Conservation (phyloP, 1,140 invertebrate genomes). For the Drosophila arawakana region DNA sequence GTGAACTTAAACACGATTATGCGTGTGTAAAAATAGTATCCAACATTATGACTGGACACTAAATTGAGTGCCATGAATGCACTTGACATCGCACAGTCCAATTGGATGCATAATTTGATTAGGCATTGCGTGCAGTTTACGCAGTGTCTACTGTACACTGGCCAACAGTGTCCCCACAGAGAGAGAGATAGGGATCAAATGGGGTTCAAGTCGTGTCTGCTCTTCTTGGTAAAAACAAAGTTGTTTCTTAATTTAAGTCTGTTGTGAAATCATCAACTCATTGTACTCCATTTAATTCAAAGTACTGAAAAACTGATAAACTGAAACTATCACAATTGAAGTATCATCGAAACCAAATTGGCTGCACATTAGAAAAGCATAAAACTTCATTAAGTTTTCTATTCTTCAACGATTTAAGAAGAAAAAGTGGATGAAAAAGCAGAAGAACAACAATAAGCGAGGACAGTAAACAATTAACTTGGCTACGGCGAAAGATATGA, state of each 20-base stretch:
- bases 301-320: background rate
- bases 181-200: slow-evolving; percentile 22
- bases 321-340: slow-evolving; percentile 63
- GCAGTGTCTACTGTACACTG: background rate
- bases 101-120: slow-evolving; percentile 49
- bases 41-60: slow-evolving; percentile 16
- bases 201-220: slow-evolving; percentile 6
- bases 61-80: slow-evolving; percentile 50
- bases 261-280: slow-evolving; percentile 8
- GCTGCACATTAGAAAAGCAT: slow-evolving; percentile 73
- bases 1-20: slow-evolving; percentile 37
- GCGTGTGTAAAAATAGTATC: slow-evolving; percentile 62
- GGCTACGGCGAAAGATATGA: slow-evolving; percentile 53
- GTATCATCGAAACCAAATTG: slow-evolving; percentile 73
- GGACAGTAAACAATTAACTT: slow-evolving; percentile 74
- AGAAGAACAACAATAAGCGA: slow-evolving; percentile 10
- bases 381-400: slow-evolving; percentile 75
- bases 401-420: slow-evolving; percentile 33
- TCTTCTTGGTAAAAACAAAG: slow-evolving; percentile 3
- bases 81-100: slow-evolving; percentile 54
- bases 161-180: slow-evolving; percentile 2
- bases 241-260: slow-evolving; percentile 18
- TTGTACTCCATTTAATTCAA: slow-evolving; percentile 6
- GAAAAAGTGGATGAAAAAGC: too few relatives aligned
- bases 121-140: slow-evolving; percentile 25